Conservation (phyloP, 2,888 invertebrate species). For the Campopleginae sp. region DNA sequence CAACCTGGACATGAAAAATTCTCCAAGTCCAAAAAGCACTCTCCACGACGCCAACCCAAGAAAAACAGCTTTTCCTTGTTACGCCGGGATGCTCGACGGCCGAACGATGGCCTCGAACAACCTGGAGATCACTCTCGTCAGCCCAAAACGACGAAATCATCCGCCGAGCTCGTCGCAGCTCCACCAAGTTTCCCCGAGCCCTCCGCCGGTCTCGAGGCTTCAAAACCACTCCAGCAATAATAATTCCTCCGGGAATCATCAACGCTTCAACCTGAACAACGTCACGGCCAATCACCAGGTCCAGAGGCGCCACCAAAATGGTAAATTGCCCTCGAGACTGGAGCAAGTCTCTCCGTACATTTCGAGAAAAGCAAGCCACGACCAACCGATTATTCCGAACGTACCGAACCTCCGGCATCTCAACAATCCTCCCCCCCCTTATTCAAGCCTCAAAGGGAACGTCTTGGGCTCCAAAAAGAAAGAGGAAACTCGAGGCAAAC, state of each 20-base stretch:
- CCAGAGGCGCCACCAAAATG: conserved; percentile 86
- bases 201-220: conserved; percentile 71
- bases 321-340: conserved; percentile 85
- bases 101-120: conserved; percentile 87
- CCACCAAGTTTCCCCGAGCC: conserved; percentile 66
- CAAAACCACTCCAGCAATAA: conserved; percentile 21
- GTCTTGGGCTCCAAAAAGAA: conserved; percentile 64
- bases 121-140: conserved; percentile 90
- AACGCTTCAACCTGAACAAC: conserved; percentile 67
- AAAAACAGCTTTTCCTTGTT: conserved; percentile 73
- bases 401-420: conserved; percentile 82
- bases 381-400: conserved; percentile 81
- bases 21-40: conserved; percentile 59
- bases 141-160: conserved; percentile 82
- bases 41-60: conserved; percentile 73
- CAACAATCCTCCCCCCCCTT: conserved; percentile 58
- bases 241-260: conserved; percentile 27
- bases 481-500: conserved; percentile 61
- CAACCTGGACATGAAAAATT: conserved; percentile 85
- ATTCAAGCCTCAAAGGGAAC: conserved; percentile 52
- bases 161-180: conserved; percentile 57
- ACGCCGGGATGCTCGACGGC: conserved; percentile 83
- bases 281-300: conserved; percentile 75
- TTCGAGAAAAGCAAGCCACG: conserved; percentile 76
- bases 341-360: conserved; percentile 82